phyloP scores from a whole-genome alignment of 2,797 vertebrate genomes.

The Remorina albescens region DNA sequence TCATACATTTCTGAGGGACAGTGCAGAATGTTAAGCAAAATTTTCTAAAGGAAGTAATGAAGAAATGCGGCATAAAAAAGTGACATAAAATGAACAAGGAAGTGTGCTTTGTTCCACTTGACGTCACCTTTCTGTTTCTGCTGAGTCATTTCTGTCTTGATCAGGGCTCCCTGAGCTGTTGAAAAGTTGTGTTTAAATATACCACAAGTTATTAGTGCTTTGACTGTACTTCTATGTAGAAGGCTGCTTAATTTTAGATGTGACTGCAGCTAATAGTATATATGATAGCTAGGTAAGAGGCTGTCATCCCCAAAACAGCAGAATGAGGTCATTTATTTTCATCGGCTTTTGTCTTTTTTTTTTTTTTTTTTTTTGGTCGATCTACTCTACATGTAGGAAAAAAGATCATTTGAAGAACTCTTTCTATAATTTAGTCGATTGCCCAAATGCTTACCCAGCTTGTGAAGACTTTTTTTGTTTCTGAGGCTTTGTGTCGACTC shows the following conservation, averaged over 20 bases:
- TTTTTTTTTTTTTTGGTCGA: neutral
- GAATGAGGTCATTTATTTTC: neutral
- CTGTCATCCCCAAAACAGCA: neutral
- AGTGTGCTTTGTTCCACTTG: neutral
- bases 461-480: slow-evolving; percentile 21
- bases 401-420: neutral
- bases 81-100: neutral
- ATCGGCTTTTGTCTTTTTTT: neutral
- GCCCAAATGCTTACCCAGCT: neutral
- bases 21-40: neutral
- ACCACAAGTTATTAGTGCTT: neutral
- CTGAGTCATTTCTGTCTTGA: slow-evolving; percentile 31
- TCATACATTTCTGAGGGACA: no score
- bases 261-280: neutral
- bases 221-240: neutral
- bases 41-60: neutral
- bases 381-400: neutral
- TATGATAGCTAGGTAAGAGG: neutral
- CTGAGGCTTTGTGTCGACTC: slow-evolving; percentile 9
- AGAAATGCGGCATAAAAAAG: neutral
- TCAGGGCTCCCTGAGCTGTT: neutral
- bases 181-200: slow-evolving; percentile 4
- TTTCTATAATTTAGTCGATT: neutral
- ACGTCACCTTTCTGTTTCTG: slow-evolving; percentile 6
- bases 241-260: neutral